A percentile compares a stretch with the other conserved stretches of the same genome.
Evolutionary conservation across 2,888 invertebrate species (phyloP).

Genomic region (Maniola hyperantus): DNA sequence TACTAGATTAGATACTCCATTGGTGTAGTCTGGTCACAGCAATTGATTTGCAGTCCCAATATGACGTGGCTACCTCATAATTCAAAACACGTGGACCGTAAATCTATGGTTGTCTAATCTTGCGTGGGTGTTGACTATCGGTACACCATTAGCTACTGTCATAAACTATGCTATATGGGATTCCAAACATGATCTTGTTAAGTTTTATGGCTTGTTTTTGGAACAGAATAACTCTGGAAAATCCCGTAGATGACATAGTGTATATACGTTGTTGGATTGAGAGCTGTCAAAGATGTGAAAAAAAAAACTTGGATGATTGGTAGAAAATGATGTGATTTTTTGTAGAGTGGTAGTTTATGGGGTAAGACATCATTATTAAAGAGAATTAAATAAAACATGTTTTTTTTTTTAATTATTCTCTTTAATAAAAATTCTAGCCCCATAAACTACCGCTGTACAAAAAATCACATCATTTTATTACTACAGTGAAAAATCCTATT

Average conservation of each 20-base stretch:
- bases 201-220: conserved; percentile 7
- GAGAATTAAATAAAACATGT: too few species aligned
- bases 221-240: not conserved
- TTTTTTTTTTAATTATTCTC: too few species aligned
- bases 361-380: too few species aligned
- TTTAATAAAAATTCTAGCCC: too few species aligned
- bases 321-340: too few species aligned
- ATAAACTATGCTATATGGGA: conserved; percentile 35
- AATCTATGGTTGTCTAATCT: conserved; percentile 63
- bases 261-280: too few species aligned
- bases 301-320: too few species aligned
- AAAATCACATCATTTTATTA: too few species aligned
- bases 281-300: too few species aligned
- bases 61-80: conserved; percentile 32
- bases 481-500: too few species aligned
- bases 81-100: conserved; percentile 41
- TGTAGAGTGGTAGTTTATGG: too few species aligned
- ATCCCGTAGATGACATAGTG: not conserved
- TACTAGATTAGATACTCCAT: not conserved
- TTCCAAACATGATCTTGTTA: conserved; percentile 6
- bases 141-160: conserved; percentile 49
- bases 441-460: too few species aligned
- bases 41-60: conserved; percentile 41
- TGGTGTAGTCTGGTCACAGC: conserved; percentile 6
- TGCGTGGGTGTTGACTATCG: conserved; percentile 54